Base-by-base conservation (phyloP, 2,797 vertebrate species). In the Pangasius macronema region DNA sequence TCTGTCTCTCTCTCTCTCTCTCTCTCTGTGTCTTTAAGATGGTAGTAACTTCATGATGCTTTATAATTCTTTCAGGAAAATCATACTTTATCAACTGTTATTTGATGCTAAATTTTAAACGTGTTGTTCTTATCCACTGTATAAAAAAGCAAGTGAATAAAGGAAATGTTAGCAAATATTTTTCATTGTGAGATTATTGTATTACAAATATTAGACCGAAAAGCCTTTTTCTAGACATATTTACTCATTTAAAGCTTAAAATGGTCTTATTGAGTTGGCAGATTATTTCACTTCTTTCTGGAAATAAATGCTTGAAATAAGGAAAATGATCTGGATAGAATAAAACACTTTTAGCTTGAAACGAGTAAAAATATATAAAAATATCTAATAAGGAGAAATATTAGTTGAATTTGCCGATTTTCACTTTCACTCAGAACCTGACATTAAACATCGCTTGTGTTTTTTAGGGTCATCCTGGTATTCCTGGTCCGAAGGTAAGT, bases 381-480 rank as follows among this genome's bases (percentile, higher is more conserved):
- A 46, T 7, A 46, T 1, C 42, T 46, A 46, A 51, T 51, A 14
- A 51, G 14, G 51, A 53, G 51, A 14, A 53, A 53, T 16, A 14
- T 53, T 30, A n/a, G n/a, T 65, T 14, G 4, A 18, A 36, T 68
- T 33, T 68, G 30, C 14, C 10, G 3, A 36, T 36, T 16, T 68
- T 68, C 5, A 30, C 27, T 30, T 67, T 49, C 2, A 6, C 3
- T 39, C 33, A 9, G 36, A 72, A 10, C 5, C 27, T 65, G 39
- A 46, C 6, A 57, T 6, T 80, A 59, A 80, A 36, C 53, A 22
- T 59, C 22, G 30, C 3, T 10, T 33, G 55, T 68, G 1, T 72
- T 85, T 76, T 77, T 85, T 42, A 93, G 92, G 92, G 92, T 81
- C 92, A 90, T 84, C 88, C 88, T 77, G 92, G 92, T 39, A 84